Evolutionary conservation across 2,113 vertebrate genomes (phyloP).

Genomic region (Scomber colias): DNA sequence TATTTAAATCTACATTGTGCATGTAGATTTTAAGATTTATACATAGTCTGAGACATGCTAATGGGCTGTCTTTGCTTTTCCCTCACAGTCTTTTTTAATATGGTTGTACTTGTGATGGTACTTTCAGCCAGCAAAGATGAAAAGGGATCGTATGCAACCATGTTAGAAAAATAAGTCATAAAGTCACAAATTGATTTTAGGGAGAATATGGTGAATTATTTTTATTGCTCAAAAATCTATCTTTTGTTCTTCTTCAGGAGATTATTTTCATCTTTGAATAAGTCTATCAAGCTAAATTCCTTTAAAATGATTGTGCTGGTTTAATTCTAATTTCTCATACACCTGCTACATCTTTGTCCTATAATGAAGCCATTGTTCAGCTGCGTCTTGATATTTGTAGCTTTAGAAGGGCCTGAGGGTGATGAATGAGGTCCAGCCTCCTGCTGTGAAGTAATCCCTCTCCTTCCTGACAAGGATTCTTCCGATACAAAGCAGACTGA

Average conservation of each 20-base stretch:
- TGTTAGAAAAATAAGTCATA: too few relatives aligned
- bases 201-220: too few relatives aligned
- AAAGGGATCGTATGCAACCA: too few relatives aligned
- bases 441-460: conserved; percentile 62
- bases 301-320: background rate
- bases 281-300: background rate
- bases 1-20: background rate
- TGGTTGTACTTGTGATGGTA: too few relatives aligned
- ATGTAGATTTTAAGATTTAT: background rate
- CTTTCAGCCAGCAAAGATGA: too few relatives aligned
- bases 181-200: too few relatives aligned
- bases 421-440: conserved; percentile 21
- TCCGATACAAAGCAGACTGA: conserved; percentile 55
- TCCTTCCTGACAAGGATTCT: conserved; percentile 43
- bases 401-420: conserved; percentile 17
- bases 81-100: too few relatives aligned
- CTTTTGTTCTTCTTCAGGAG: too few relatives aligned
- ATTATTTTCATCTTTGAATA: too few relatives aligned
- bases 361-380: conserved; percentile 5
- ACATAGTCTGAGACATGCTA: too few relatives aligned
- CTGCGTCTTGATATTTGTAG: conserved; percentile 13
- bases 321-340: background rate
- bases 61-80: too few relatives aligned
- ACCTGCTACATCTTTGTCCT: background rate
- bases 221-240: too few relatives aligned